Evolutionary conservation across 2,888 invertebrate genomes (phyloP).

Genomic region (Plagiodera versicolora): DNA sequence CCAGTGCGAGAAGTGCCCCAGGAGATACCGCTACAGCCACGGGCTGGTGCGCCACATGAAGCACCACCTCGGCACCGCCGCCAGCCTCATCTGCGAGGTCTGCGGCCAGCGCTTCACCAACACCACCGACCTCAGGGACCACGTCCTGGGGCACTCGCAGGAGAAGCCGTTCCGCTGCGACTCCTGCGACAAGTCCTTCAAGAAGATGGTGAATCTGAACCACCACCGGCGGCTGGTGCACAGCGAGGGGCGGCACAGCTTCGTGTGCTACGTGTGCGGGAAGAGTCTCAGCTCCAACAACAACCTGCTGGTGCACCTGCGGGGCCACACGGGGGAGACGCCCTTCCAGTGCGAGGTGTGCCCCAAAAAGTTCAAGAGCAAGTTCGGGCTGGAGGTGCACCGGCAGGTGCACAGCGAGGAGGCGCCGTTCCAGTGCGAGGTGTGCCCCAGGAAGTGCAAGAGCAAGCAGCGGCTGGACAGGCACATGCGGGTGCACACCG

Average conservation of each 20-base stretch:
- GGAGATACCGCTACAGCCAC: background rate
- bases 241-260: slow-evolving; percentile 22
- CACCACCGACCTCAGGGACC: slow-evolving; percentile 18
- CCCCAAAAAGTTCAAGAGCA: slow-evolving; percentile 52
- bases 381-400: background rate
- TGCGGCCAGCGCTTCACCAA: slow-evolving; percentile 40
- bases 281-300: slow-evolving; percentile 44
- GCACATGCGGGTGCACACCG: slow-evolving; percentile 40
- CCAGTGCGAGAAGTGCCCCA: background rate
- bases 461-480: slow-evolving; percentile 39
- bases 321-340: slow-evolving; percentile 20
- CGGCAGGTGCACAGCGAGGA: background rate
- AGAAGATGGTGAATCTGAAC: background rate
- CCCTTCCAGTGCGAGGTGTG: slow-evolving; percentile 57
- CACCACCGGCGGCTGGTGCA: background rate
- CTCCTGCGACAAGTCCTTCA: slow-evolving; percentile 55
- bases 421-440: slow-evolving; percentile 57
- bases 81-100: slow-evolving; percentile 45
- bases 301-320: slow-evolving; percentile 35
- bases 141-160: slow-evolving; percentile 34
- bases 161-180: slow-evolving; percentile 43
- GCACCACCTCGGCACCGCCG: background rate
- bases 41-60: background rate
- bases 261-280: slow-evolving; percentile 52
- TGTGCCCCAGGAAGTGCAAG: slow-evolving; percentile 53